Percentiles rank a stretch among this genome's conserved stretches.
Evolutionary conservation across 2,113 vertebrate genomes (phyloP).

Genomic region (Scytalopus superciliaris): DNA sequence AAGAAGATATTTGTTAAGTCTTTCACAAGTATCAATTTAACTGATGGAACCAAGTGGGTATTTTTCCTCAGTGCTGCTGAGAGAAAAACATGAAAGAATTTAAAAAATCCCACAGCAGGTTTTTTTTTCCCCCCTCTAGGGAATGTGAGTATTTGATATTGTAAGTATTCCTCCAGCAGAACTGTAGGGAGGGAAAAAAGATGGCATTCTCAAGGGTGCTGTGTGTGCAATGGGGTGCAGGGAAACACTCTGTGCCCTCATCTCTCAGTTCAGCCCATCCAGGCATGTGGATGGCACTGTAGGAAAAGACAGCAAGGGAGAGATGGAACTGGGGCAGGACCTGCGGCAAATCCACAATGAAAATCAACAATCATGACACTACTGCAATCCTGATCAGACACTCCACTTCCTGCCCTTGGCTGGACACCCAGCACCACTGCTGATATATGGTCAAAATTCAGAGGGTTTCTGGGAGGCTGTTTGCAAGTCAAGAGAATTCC

Average conservation of each 20-base stretch:
- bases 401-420: accelerated
- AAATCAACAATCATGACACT: background rate
- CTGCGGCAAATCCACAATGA: background rate
- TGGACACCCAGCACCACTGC: accelerated
- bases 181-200: background rate
- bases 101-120: background rate
- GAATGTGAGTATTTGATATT: background rate
- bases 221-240: accelerated
- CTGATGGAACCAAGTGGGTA: background rate
- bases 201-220: background rate
- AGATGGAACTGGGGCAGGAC: background rate
- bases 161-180: background rate
- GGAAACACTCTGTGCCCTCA: background rate
- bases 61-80: background rate
- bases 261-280: accelerated
- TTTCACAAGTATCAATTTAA: background rate
- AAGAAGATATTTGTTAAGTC: background rate
- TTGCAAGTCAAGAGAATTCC: background rate
- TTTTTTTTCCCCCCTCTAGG: background rate
- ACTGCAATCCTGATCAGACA: background rate
- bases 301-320: accelerated
- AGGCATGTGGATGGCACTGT: accelerated
- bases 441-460: accelerated
- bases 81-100: background rate
- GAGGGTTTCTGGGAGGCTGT: background rate